Base-by-base conservation (phyloP, 2,888 invertebrate genomes). In the Ditylenchus weischeri region DNA sequence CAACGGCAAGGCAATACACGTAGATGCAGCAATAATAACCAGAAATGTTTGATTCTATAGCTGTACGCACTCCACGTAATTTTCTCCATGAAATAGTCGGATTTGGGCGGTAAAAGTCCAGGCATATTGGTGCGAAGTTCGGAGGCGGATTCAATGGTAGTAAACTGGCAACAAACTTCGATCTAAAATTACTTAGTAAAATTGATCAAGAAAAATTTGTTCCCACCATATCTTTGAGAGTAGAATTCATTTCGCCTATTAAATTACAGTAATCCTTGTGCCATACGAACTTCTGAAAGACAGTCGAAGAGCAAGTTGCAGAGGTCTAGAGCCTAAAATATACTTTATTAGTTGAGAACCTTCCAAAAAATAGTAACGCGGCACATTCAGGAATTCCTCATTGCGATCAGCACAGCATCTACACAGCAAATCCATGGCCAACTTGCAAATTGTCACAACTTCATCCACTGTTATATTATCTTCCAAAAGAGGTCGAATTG, bases 51-150 rank as follows among this genome's bases (percentile, higher is more conserved):
- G 8, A 2, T 43, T 43, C n/a, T 54, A 54, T 54, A 54, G n/a
- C n/a, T 54, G 23, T 5, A 54, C 10, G 10, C 23, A 5, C n/a
- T 54, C 54, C 49, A 65, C 36, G 35, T 21, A 18, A 65, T 23
- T 15, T 38, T 65, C 51, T 63, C 43, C 15, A 64, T 47, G 13
- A 48, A 29, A 57, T 50, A 65, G 47, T 65, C 66, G 0, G 66
- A 62, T 63, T 62, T 29, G 8, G 64, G 49, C 15, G 64, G 47
- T n/a, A 47, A 48, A 2, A 65, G 50, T 36, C 62, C 64, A 10
- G 66, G 66, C 36, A 65, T 23, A 35, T 66, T 29, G 15, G 21
- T 23, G 8, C 57, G 11, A 11, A 62, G 62, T 64, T 65, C 6
- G 11, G 54, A 21, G 29, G n/a, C 29, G 54, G 54, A 2, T 23